These are phyloP conservation scores for Vandiemenella viatica DNA, from an alignment of 2,888 invertebrate species.

Conservation along the genomic window DNA sequence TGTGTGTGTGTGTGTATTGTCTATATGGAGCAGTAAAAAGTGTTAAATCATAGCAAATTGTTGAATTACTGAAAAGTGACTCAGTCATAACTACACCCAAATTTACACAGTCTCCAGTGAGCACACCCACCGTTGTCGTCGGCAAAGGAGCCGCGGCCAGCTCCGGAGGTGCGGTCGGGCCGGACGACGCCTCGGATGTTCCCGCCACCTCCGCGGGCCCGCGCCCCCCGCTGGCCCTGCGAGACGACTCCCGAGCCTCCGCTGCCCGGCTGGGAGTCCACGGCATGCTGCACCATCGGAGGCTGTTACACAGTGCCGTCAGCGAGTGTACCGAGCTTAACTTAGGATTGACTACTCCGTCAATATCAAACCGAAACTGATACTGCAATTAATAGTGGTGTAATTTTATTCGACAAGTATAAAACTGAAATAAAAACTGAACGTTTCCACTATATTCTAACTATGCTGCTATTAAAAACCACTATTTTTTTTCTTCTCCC, in stretches of 20 bases:
- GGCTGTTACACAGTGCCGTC: slow-evolving; percentile 11
- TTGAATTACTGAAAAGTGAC: too few relatives aligned
- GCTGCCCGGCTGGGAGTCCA: slow-evolving; percentile 17
- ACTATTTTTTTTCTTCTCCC: too few relatives aligned
- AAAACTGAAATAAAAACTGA: too few relatives aligned
- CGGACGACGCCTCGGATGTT: slow-evolving; percentile 16
- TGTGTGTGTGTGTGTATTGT: too few relatives aligned
- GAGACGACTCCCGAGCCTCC: slow-evolving; percentile 23
- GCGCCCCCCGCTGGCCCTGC: slow-evolving; percentile 9
- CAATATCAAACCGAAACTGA: slow-evolving; percentile 13
- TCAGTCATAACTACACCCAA: too few relatives aligned
- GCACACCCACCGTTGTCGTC: slow-evolving; percentile 16
- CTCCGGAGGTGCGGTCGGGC: slow-evolving; percentile 12
- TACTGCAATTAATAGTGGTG: slow-evolving; percentile 16
- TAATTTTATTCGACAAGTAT: too few relatives aligned
- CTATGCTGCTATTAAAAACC: too few relatives aligned
- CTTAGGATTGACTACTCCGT: neutral
- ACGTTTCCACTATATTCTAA: too few relatives aligned
- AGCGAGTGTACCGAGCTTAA: too few relatives aligned
- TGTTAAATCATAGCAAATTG: too few relatives aligned
- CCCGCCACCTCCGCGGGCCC: slow-evolving; percentile 13
- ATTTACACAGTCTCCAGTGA: too few relatives aligned
- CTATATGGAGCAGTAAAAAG: too few relatives aligned
- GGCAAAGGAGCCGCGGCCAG: slow-evolving; percentile 23
- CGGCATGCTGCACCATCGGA: slow-evolving; percentile 3